Conservation (phyloP, 2,113 vertebrate genomes). For the Sakesphorus luctuosus region DNA sequence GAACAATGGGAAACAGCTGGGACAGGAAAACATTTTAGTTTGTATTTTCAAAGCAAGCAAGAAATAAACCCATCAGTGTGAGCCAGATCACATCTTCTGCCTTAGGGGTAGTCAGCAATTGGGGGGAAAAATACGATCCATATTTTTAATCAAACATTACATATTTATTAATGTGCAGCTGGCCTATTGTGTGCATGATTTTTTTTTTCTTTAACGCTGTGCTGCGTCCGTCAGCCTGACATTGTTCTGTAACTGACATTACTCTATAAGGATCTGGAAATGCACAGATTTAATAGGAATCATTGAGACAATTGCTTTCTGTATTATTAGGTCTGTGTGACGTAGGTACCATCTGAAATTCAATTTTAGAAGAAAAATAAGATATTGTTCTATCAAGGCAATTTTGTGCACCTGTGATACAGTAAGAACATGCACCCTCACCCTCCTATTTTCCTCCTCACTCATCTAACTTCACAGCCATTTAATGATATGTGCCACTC, state of each 20-base stretch:
- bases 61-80: conserved; percentile 79
- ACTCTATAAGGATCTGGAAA: conserved; percentile 75
- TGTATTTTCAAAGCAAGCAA: conserved; percentile 87
- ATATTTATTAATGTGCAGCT: conserved; percentile 89
- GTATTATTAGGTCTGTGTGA: conserved; percentile 53
- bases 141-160: conserved; percentile 89
- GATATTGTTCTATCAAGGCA: conserved; percentile 55
- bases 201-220: conserved; percentile 70
- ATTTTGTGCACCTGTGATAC: conserved; percentile 58
- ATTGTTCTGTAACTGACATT: conserved; percentile 79
- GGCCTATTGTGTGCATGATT: conserved; percentile 79
- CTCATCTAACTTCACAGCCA: background rate
- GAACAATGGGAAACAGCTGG: conserved; percentile 89
- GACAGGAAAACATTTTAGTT: conserved; percentile 85
- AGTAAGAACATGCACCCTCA: conserved; percentile 18
- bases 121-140: conserved; percentile 82
- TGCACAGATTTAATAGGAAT: conserved; percentile 64
- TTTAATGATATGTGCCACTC: background rate
- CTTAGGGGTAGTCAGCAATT: conserved; percentile 80
- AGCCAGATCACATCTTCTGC: conserved; percentile 85
- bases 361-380: conserved; percentile 59
- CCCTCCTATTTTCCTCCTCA: background rate
- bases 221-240: conserved; percentile 76
- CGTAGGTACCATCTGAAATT: conserved; percentile 64
- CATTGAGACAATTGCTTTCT: conserved; percentile 65